These are phyloP conservation scores for Anneissia japonica DNA, from an alignment of 35 echinoderm and acorn worm species.

Conservation along the genomic window DNA sequence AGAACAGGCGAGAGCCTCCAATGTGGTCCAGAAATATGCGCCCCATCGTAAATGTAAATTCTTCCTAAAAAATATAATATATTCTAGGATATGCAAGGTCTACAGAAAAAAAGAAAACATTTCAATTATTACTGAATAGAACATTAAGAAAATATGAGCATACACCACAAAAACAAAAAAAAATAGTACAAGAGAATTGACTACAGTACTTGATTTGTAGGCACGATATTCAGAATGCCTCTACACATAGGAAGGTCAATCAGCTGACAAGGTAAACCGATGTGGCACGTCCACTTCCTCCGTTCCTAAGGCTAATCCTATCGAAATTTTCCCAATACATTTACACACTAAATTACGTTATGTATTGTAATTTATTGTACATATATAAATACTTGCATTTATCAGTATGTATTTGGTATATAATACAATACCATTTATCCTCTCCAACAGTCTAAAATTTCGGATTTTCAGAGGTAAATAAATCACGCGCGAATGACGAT, in stretches of 20 bases:
- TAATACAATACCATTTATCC: not conserved
- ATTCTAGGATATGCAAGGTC: not conserved
- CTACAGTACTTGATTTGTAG: too few species aligned
- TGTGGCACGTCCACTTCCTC: too few species aligned
- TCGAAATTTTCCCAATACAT: not conserved
- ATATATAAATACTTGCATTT: not conserved
- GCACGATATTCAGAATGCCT: too few species aligned
- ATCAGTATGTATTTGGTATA: not conserved
- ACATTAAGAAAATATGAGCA: not conserved
- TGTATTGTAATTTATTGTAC: not conserved
- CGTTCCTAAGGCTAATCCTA: too few species aligned
- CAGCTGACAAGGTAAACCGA: too few species aligned
- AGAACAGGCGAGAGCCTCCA: slow-evolving; percentile 80
- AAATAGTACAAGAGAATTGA: too few species aligned
- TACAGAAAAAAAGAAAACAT: not conserved
- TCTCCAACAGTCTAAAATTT: not conserved
- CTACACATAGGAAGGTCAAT: too few species aligned
- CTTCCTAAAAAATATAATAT: not conserved
- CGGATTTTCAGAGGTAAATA: not conserved
- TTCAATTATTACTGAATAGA: not conserved
- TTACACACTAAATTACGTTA: not conserved
- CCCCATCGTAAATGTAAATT: slow-evolving; percentile 52
- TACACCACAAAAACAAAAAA: too few species aligned
- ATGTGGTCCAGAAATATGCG: slow-evolving; percentile 90
- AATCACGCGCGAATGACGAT: not conserved